Base-by-base conservation (phyloP, 2,888 invertebrate species). In the Heliconius cydno region DNA sequence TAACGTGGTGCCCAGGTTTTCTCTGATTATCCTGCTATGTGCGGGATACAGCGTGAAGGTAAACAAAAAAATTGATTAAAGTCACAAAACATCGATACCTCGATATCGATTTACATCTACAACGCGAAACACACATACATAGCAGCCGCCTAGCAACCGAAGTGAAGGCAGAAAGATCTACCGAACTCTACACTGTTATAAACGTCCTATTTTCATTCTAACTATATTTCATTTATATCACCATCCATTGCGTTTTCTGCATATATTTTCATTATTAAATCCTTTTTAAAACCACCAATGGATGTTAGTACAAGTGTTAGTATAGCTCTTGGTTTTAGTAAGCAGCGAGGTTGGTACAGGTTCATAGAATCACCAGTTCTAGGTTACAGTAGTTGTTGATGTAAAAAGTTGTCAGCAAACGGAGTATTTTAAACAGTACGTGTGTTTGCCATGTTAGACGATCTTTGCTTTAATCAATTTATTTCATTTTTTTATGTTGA, bases 161-260 rank as follows among this genome's bases (percentile, higher is more conserved):
- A 92, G 91, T 92, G 92, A 92, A 93, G 91, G 93, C 93, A 92
- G 90, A 91, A 90, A 91, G 90, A 93, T 93, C 90, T 90, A 91
- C 90, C 88, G 87, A 80, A 75, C 87, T 84, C 83, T 88, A 85
- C 84, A 86, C 84, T 76, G 81, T 7, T 57, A 79, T 81, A 78
- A 72, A 79, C 82, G 85, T 83, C 84, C 86, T 85, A 87, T 84
- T 84, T 84, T 83, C 60, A n/a, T 77, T 75, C 71, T 25, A 77
- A 85, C 80, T 85, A 78, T 75, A 52, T 75, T 78, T 76, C 76
- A 57, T 80, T 38, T 30, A 4, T 66, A 41, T 60, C 52, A 4
- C 2, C 57, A 46, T 85, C 79, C 89, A 90, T 88, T 86, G 86
- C 88, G 79, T 78, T 63, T 52, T 86, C 52, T 60, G 2, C 65